A percentile compares a stretch with the other conserved stretches of the same genome.
phyloP scores from a whole-genome alignment of 2,797 vertebrate species.

The Tachyglossus aculeatus region DNA sequence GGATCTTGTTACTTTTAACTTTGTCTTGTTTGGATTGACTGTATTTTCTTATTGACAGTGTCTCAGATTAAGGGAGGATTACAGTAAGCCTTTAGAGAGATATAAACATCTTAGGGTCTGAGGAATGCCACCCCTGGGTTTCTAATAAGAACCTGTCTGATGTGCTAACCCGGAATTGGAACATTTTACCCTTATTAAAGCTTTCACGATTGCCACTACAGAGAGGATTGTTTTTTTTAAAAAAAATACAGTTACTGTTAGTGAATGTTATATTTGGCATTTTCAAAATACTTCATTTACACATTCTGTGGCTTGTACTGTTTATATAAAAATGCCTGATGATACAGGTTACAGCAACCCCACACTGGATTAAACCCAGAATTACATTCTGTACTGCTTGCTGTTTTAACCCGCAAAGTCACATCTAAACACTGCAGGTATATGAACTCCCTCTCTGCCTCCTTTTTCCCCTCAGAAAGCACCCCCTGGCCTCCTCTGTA shows the following conservation, averaged over 20 bases:
- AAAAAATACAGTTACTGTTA: neutral
- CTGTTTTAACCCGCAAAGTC: no score
- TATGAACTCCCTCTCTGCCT: no score
- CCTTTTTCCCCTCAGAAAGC: no score
- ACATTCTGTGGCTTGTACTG: no score
- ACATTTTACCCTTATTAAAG: rapidly evolving
- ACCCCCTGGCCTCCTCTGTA: no score
- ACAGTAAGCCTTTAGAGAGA: slow-evolving; percentile 2
- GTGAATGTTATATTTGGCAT: rapidly evolving
- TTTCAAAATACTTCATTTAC: neutral
- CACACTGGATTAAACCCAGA: no score
- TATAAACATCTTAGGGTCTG: neutral
- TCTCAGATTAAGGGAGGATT: slow-evolving; percentile 18
- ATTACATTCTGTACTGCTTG: no score
- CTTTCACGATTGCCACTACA: rapidly evolving
- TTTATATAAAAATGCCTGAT: no score
- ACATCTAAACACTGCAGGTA: no score
- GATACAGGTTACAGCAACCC: no score
- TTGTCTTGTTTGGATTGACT: neutral
- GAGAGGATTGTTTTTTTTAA: neutral
- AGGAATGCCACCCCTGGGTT: neutral
- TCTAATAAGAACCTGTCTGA: neutral
- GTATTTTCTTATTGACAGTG: neutral
- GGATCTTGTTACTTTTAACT: rapidly evolving
- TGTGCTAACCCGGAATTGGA: neutral